Evolutionary conservation across 2,113 vertebrate genomes (phyloP).

Genomic region (Salvator merianae): DNA sequence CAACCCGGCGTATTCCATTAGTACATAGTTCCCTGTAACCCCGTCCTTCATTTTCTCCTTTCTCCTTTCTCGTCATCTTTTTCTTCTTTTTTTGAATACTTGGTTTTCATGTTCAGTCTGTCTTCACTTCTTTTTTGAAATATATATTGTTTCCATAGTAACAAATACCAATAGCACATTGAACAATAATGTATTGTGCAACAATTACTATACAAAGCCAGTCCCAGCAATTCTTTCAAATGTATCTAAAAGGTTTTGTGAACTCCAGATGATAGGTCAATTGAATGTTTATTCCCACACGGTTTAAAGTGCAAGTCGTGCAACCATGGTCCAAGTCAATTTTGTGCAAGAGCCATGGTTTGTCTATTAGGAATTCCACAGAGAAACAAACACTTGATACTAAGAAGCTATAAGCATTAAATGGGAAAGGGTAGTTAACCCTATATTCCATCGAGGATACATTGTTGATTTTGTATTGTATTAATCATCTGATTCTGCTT

Average conservation of each 20-base stretch:
- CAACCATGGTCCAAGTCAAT: background rate
- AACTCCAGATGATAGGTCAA: constrained; percentile 7
- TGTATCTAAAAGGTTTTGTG: background rate
- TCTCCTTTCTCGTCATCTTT: background rate
- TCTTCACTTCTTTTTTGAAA: constrained; percentile 8
- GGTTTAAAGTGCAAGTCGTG: background rate
- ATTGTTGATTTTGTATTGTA: background rate
- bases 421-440: background rate
- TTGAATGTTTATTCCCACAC: background rate
- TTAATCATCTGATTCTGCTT: no score
- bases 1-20: background rate
- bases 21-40: no score
- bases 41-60: background rate
- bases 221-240: constrained; percentile 16
- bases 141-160: constrained; percentile 31
- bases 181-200: constrained; percentile 2
- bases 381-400: no score
- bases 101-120: constrained; percentile 11
- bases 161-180: constrained; percentile 1
- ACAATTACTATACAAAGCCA: background rate
- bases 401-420: background rate
- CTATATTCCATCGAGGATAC: no score
- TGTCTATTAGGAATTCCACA: background rate
- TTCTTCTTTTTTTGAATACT: background rate
- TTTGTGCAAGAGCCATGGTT: background rate